Conservation (phyloP, 2,888 invertebrate genomes). For the Drosophila robusta region DNA sequence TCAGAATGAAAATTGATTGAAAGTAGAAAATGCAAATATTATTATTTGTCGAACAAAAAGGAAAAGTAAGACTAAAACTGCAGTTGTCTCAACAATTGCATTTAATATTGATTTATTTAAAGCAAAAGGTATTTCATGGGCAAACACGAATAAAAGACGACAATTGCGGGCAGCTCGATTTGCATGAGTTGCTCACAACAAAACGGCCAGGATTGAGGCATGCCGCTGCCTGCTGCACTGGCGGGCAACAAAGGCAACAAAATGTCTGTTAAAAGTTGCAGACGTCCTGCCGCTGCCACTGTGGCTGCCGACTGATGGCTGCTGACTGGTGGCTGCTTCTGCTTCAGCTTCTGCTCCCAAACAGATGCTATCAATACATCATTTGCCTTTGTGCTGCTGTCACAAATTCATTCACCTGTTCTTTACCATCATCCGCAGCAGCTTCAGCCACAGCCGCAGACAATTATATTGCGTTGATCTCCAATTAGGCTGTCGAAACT, state of each 20-base stretch:
- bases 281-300: slow-evolving; percentile 69
- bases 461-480: slow-evolving; percentile 79
- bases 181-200: slow-evolving; percentile 41
- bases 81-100: not conserved
- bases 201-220: slow-evolving; percentile 22
- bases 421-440: slow-evolving; percentile 63
- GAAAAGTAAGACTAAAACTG: too few relatives aligned
- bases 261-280: slow-evolving; percentile 62
- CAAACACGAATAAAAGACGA: slow-evolving; percentile 18
- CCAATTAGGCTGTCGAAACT: slow-evolving; percentile 82
- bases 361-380: slow-evolving; percentile 81
- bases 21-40: too few relatives aligned
- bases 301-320: slow-evolving; percentile 25
- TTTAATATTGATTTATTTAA: not conserved
- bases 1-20: too few relatives aligned
- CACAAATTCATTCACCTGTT: slow-evolving; percentile 80
- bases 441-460: slow-evolving; percentile 44
- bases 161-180: slow-evolving; percentile 52
- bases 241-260: slow-evolving; percentile 49
- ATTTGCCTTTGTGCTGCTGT: slow-evolving; percentile 76
- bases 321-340: slow-evolving; percentile 45
- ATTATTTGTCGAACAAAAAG: too few relatives aligned
- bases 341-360: slow-evolving; percentile 61
- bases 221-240: slow-evolving; percentile 4
- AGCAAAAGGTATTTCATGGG: not conserved